phyloP scores from a whole-genome alignment of 1,140 invertebrate genomes.

The Drosophila punjabiensis region DNA sequence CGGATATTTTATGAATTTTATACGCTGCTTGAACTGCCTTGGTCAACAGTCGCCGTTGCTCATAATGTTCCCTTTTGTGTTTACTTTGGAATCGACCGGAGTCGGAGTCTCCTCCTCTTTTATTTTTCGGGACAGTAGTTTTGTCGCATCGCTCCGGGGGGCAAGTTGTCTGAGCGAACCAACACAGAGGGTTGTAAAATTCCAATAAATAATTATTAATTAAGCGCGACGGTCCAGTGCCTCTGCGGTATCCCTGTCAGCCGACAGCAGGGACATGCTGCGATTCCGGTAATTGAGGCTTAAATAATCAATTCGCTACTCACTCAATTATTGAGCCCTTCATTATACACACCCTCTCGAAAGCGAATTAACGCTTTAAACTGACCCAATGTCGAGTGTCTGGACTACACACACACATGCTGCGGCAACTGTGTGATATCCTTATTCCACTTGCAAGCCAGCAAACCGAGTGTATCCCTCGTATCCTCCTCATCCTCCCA shows the following conservation, averaged over 20 bases:
- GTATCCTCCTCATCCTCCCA: background rate
- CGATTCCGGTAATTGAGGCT: conserved; percentile 49
- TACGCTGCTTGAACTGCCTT: conserved; percentile 72
- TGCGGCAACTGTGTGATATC: conserved; percentile 12
- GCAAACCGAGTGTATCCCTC: conserved; percentile 20
- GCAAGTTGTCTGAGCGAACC: background rate
- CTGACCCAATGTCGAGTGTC: conserved; percentile 32
- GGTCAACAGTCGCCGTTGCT: conserved; percentile 38
- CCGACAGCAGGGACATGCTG: conserved; percentile 28
- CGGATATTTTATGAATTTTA: conserved; percentile 83
- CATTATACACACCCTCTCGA: conserved; percentile 54
- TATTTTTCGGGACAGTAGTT: conserved; percentile 22
- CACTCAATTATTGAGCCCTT: conserved; percentile 58
- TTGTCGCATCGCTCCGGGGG: conserved; percentile 36
- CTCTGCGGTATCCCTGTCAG: conserved; percentile 25
- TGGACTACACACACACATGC: conserved; percentile 13
- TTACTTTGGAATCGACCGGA: conserved; percentile 31
- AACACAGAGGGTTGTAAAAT: conserved; percentile 22
- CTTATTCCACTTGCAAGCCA: conserved; percentile 15
- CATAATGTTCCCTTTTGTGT: conserved; percentile 11
- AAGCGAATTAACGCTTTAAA: conserved; percentile 65
- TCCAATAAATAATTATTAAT: conserved; percentile 56
- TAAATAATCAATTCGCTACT: conserved; percentile 55
- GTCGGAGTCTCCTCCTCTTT: background rate
- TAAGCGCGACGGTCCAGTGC: conserved; percentile 23